phyloP scores from a whole-genome alignment of 2,888 invertebrate genomes.

The Holacanthella duospinosa region DNA sequence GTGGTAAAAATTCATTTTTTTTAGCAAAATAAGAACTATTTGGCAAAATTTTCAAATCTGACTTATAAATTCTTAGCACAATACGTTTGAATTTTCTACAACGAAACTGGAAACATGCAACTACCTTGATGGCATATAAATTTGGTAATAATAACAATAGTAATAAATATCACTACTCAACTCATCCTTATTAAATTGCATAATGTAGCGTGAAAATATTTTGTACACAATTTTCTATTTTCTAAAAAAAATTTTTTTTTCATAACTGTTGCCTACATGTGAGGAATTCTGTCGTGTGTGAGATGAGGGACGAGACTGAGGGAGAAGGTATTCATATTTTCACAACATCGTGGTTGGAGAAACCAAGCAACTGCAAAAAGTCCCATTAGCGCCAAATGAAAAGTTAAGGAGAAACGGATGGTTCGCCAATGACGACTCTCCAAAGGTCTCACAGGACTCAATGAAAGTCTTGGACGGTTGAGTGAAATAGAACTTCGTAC shows the following conservation, averaged over 20 bases:
- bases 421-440: constrained; percentile 31
- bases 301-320: constrained; percentile 35
- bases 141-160: too few relatives aligned
- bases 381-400: constrained; percentile 36
- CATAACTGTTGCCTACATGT: constrained; percentile 20
- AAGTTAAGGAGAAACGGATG: constrained; percentile 33
- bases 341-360: constrained; percentile 36
- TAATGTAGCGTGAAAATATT: too few relatives aligned
- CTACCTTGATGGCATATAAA: too few relatives aligned
- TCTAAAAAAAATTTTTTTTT: background rate
- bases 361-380: constrained; percentile 35
- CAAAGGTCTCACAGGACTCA: background rate
- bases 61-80: too few relatives aligned
- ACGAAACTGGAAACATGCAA: too few relatives aligned
- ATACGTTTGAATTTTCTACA: too few relatives aligned
- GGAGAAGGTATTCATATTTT: constrained; percentile 36
- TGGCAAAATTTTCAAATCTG: too few relatives aligned
- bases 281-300: constrained; percentile 35
- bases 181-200: too few relatives aligned
- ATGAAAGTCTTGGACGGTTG: background rate
- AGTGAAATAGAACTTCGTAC: background rate
- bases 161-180: too few relatives aligned
- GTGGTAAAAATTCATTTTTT: too few relatives aligned
- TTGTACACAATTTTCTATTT: too few relatives aligned
- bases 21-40: too few relatives aligned